A percentile compares a stretch with the other conserved stretches of the same genome.
These are phyloP conservation scores for Torymus texanus DNA, from an alignment of 2,888 invertebrate species.

Conservation along the genomic window DNA sequence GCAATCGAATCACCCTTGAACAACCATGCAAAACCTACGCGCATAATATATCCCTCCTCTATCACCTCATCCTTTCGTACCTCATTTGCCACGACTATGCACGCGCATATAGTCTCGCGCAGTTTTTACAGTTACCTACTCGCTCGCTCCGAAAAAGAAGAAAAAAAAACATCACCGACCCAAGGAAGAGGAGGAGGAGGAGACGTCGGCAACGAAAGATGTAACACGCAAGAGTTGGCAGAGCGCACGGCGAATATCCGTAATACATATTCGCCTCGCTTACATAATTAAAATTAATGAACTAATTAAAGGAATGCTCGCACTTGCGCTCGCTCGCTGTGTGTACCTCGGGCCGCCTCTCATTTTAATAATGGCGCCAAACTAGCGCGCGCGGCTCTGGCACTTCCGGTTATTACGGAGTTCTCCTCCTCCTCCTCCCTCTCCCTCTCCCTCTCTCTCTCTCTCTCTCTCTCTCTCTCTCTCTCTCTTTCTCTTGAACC, in stretches of 20 bases:
- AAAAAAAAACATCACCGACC: no score
- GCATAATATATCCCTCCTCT: neutral
- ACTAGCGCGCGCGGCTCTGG: conserved; percentile 60
- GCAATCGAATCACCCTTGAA: conserved; percentile 2
- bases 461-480: conserved; percentile 6
- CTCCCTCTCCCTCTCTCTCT: neutral
- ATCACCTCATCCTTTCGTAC: conserved; percentile 7
- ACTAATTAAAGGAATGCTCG: conserved; percentile 72
- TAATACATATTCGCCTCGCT: conserved; percentile 17
- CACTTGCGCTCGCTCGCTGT: neutral
- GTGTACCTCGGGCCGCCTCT: conserved; percentile 54
- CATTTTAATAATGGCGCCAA: conserved; percentile 73
- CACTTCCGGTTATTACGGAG: conserved; percentile 71
- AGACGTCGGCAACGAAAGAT: neutral
- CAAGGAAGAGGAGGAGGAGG: neutral
- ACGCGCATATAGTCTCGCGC: no score
- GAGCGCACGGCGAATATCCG: neutral
- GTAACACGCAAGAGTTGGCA: neutral
- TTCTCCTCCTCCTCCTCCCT: neutral
- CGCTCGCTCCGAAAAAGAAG: no score
- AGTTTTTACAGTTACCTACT: no score
- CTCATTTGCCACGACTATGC: conserved; percentile 9
- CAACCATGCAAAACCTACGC: no score
- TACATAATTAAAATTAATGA: conserved; percentile 73
- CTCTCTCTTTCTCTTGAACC: conserved; percentile 13